A percentile compares a stretch with the other conserved stretches of the same genome.
These are phyloP conservation scores for Ursus arctos DNA, from an alignment of 2,113 vertebrate genomes.

Conservation along the genomic window DNA sequence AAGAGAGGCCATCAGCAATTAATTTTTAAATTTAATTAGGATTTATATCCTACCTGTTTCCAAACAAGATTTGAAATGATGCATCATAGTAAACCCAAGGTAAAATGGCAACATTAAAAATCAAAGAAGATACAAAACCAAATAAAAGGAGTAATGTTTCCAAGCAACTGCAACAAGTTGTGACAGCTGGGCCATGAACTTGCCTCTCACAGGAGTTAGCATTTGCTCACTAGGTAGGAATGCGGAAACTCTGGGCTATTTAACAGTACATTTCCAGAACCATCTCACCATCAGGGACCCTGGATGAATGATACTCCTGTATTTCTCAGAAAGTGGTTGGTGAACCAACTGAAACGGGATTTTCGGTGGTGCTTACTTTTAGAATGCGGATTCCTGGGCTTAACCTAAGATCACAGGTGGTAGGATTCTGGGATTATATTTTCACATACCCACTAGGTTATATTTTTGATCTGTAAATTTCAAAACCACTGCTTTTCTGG, in stretches of 20 bases:
- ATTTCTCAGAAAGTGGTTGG: slow-evolving; percentile 42
- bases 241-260: background rate
- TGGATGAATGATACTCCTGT: background rate
- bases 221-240: background rate
- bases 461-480: slow-evolving; percentile 11
- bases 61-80: slow-evolving; percentile 60
- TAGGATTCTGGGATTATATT: background rate
- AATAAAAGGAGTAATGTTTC: slow-evolving; percentile 50
- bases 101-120: slow-evolving; percentile 47
- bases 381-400: background rate
- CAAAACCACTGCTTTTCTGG: background rate
- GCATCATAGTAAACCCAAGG: slow-evolving; percentile 28
- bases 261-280: slow-evolving; percentile 12
- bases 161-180: slow-evolving; percentile 9
- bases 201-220: slow-evolving; percentile 1
- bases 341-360: background rate
- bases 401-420: background rate
- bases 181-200: slow-evolving; percentile 16
- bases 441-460: background rate
- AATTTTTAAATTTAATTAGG: slow-evolving; percentile 43
- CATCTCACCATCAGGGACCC: background rate
- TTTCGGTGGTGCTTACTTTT: background rate
- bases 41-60: slow-evolving; percentile 31
- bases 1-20: background rate
- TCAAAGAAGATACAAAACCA: slow-evolving; percentile 35